A percentile compares a stretch with the other conserved stretches of the same genome.
These are phyloP conservation scores for Saturnia japonica DNA, from an alignment of 2,888 invertebrate genomes.

Conservation along the genomic window DNA sequence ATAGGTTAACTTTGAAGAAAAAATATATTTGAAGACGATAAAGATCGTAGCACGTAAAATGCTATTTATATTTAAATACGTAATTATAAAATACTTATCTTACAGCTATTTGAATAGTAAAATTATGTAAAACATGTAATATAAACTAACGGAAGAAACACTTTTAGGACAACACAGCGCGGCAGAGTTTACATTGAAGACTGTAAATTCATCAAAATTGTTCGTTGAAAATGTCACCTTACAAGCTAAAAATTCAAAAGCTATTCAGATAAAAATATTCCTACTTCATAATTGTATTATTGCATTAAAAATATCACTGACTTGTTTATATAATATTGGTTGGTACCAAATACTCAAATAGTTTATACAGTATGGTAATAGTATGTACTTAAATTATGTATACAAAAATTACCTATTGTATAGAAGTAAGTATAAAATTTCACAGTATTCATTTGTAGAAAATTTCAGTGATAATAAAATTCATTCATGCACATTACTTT, in stretches of 20 bases:
- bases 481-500: neutral
- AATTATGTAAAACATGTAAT: neutral
- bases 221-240: slow-evolving; percentile 69
- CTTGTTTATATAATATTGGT: slow-evolving; percentile 47
- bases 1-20: neutral
- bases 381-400: neutral
- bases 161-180: slow-evolving; percentile 10
- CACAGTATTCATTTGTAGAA: neutral
- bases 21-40: neutral
- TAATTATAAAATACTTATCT: neutral
- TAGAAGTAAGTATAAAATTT: neutral
- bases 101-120: neutral
- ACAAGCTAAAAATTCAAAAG: slow-evolving; percentile 49
- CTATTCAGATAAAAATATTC: slow-evolving; percentile 56
- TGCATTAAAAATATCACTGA: slow-evolving; percentile 72
- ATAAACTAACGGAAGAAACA: slow-evolving; percentile 13
- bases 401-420: slow-evolving; percentile 3
- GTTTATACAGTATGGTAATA: neutral
- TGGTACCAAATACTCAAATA: slow-evolving; percentile 45
- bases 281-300: slow-evolving; percentile 44
- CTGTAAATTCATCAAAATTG: slow-evolving; percentile 46
- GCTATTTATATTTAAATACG: neutral
- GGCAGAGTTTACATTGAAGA: slow-evolving; percentile 27
- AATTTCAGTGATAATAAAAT: neutral
- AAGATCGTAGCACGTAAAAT: neutral